A percentile compares a stretch with the other conserved stretches of the same genome.
These are phyloP conservation scores for Actenoides hombroni DNA, from an alignment of 2,113 vertebrate species.

Conservation along the genomic window DNA sequence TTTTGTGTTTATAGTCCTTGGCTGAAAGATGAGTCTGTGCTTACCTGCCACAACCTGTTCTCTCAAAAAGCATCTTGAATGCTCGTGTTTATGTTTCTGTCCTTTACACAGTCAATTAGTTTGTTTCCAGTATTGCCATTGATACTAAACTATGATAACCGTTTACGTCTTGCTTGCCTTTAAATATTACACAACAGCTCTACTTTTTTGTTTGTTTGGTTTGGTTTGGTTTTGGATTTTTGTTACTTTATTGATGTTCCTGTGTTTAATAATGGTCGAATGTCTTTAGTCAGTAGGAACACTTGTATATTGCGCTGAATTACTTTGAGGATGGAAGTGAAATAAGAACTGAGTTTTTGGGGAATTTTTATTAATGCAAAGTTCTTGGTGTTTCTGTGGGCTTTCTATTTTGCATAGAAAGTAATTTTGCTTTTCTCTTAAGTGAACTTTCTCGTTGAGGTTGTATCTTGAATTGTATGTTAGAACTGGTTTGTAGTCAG, in stretches of 20 bases:
- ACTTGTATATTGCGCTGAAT: background rate
- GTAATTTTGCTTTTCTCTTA: background rate
- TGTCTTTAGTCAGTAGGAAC: background rate
- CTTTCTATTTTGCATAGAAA: background rate
- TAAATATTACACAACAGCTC: background rate
- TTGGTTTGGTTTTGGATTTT: background rate
- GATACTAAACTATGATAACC: conserved; percentile 8
- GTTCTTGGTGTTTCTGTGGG: background rate
- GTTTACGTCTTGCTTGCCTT: background rate
- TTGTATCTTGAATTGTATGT: background rate
- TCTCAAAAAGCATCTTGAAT: background rate
- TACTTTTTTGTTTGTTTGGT: background rate
- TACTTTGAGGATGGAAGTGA: background rate
- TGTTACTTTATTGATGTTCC: background rate
- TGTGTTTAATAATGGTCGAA: background rate
- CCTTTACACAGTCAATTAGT: background rate
- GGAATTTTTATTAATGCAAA: background rate
- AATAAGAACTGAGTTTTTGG: background rate
- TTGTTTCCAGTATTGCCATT: background rate
- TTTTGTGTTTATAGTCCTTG: background rate
- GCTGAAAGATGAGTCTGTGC: background rate
- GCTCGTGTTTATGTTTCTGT: background rate
- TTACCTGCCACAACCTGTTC: conserved; percentile 13
- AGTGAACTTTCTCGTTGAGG: background rate
- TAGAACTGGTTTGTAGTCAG: background rate